Evolutionary conservation across 2,113 vertebrate species (phyloP), one percentile per base, ranked within the genome.

Genomic region (Galbula dea): DNA sequence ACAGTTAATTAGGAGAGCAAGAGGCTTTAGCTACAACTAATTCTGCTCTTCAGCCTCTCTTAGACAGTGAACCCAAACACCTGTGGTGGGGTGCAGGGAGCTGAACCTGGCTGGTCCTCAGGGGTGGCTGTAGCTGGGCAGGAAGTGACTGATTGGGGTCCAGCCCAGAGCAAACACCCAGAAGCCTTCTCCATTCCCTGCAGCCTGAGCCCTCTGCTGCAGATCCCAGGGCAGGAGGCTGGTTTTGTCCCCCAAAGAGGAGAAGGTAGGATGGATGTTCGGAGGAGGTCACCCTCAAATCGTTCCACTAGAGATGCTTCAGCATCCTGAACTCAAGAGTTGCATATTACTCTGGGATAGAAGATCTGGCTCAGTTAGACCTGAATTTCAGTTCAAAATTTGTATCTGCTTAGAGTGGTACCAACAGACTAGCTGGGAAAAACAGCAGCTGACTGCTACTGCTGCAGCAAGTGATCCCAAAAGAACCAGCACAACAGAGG

Each of bases 1-100:
- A 18, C 12, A 34, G 83, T 72, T 96, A 95, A 96, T 94, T 80
- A 92, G 46, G 79, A 88, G 81, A 87, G 84, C 80, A 67, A 86
- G 66, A 74, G 71, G 76, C 57, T 94, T 95, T 52, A 43, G 87
- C 92, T 92, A 86, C 83, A 46, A 22, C 61, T 85, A 84, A 89
- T 91, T 91, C 88, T 86, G 81, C 78, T 68, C 86, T 46, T 65
- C 46, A 43, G 71, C 41, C 74, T 45, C 88, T 79, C 79, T 55
- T 37, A 24, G 65, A 27, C 30, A 7, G 15, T 2, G 3, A 78
- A 27, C 12, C 9, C 68, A 66, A 57, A 59, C 10, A 59, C 74
- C 85, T 14, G 23, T 10, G 9, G 54, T 17, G 84, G 24, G 0
- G 4, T 0, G 76, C 54, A 66, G 48, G 57, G 48, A 74, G 69